Evolutionary conservation across 2,888 invertebrate genomes (phyloP).

Genomic region (Zonitis immaculata): DNA sequence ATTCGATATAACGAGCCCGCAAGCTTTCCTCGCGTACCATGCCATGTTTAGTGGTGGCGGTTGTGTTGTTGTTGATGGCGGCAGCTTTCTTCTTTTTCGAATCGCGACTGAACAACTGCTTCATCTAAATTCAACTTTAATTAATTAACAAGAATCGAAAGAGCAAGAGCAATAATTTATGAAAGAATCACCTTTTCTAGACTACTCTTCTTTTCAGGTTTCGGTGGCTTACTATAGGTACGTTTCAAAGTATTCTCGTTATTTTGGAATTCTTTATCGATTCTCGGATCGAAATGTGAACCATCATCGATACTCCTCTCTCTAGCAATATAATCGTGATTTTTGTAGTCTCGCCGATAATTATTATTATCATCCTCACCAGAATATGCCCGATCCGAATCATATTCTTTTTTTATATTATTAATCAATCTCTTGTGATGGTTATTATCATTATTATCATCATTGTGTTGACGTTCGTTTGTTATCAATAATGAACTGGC

Average conservation of each 20-base stretch:
- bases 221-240: constrained; percentile 53
- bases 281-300: constrained; percentile 61
- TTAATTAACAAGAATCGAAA: neutral
- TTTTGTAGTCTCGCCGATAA: constrained; percentile 49
- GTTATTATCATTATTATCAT: no score
- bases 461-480: constrained; percentile 70
- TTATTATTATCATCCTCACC: constrained; percentile 36
- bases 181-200: constrained; percentile 64
- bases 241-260: constrained; percentile 46
- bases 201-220: constrained; percentile 64
- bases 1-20: constrained; percentile 57
- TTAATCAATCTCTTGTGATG: constrained; percentile 39
- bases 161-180: neutral
- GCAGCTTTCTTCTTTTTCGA: constrained; percentile 65
- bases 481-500: constrained; percentile 65
- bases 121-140: constrained; percentile 52
- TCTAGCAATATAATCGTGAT: constrained; percentile 53
- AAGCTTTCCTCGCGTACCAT: constrained; percentile 56
- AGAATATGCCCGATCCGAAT: constrained; percentile 31
- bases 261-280: constrained; percentile 52
- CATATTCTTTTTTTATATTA: constrained; percentile 37
- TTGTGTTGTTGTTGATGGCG: neutral
- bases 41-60: constrained; percentile 44
- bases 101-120: constrained; percentile 69
- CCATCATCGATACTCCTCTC: constrained; percentile 63